Conservation (phyloP, 2,113 vertebrate species). For the Amazona vittata region DNA sequence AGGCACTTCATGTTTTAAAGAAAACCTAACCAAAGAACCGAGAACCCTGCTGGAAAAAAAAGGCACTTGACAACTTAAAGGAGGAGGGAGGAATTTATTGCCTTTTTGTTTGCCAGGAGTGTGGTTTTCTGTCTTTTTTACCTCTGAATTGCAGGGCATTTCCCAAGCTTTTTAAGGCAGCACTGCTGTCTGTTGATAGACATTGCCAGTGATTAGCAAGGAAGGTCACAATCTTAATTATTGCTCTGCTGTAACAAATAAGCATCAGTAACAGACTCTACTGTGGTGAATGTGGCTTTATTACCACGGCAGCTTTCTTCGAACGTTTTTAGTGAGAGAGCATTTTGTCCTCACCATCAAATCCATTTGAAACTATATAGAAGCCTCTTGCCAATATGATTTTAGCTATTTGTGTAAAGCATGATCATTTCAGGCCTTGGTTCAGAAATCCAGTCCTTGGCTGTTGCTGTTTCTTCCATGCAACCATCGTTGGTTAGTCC, state of each 20-base stretch:
- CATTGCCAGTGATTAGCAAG: background rate
- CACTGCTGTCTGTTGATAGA: slow-evolving; percentile 1
- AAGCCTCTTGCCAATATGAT: background rate
- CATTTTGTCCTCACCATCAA: background rate
- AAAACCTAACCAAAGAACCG: background rate
- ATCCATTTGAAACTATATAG: background rate
- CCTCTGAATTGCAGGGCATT: background rate
- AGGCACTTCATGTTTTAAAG: background rate
- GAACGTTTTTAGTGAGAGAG: background rate
- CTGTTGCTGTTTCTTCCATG: background rate
- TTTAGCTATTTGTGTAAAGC: background rate
- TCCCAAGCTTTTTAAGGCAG: background rate
- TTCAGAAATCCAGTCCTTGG: background rate
- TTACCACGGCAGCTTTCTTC: background rate
- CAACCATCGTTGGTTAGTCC: rapidly evolving
- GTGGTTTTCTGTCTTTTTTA: background rate
- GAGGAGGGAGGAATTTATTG: background rate
- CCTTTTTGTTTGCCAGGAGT: background rate
- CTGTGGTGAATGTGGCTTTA: background rate
- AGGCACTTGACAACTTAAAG: background rate
- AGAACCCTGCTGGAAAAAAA: background rate
- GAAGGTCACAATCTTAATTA: background rate
- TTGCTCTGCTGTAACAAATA: background rate
- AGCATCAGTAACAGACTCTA: background rate
- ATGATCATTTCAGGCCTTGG: background rate